Percentiles rank a stretch among this genome's conserved stretches.
phyloP scores from a whole-genome alignment of 2,888 invertebrate species.

The Antitype chi region DNA sequence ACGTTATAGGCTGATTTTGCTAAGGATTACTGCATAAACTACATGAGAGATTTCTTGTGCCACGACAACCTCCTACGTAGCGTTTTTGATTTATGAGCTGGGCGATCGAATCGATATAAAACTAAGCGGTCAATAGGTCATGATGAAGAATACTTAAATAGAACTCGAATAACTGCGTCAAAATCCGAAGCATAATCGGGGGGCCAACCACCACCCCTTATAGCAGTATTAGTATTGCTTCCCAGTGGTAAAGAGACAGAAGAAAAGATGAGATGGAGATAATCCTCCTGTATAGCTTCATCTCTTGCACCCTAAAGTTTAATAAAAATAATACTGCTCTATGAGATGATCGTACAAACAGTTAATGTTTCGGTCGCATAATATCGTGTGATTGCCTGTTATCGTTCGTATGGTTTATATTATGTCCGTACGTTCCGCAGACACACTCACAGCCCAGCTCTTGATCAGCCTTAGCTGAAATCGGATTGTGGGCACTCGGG shows the following conservation, averaged over 20 bases:
- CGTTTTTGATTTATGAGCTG: too few species aligned
- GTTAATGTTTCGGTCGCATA: not conserved
- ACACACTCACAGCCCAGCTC: conserved; percentile 34
- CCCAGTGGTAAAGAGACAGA: too few species aligned
- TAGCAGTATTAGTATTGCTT: too few species aligned
- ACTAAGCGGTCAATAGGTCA: too few species aligned
- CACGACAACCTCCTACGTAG: not conserved
- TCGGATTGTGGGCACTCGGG: conserved; percentile 39
- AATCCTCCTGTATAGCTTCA: too few species aligned
- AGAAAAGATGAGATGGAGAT: too few species aligned
- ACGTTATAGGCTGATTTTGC: too few species aligned
- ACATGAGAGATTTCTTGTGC: not conserved
- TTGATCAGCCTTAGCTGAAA: conserved; percentile 15
- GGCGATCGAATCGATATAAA: too few species aligned
- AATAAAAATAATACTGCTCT: not conserved
- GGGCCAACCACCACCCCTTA: not conserved
- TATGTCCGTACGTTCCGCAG: not conserved
- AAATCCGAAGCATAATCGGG: not conserved
- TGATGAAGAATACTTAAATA: too few species aligned
- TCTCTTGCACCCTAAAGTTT: too few species aligned
- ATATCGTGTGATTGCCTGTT: not conserved
- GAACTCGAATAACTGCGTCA: not conserved
- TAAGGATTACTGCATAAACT: not conserved
- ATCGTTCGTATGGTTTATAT: too few species aligned
- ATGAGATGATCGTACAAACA: not conserved